phyloP scores from a whole-genome alignment of 2,113 vertebrate genomes.

The Hypomesus transpacificus region DNA sequence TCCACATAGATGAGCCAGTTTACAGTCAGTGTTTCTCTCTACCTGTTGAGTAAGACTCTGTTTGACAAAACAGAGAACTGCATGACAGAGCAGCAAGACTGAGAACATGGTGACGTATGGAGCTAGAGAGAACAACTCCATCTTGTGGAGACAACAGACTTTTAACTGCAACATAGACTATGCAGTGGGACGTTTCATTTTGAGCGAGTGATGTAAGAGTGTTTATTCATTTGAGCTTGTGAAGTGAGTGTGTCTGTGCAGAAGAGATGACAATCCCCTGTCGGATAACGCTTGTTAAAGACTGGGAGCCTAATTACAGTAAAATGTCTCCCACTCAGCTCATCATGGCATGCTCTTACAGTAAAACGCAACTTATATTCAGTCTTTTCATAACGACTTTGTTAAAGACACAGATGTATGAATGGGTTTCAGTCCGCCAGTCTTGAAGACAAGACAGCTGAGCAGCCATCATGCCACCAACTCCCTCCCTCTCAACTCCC shows the following conservation, averaged over 20 bases:
- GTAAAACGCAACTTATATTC: no score
- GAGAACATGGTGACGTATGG: slow-evolving; percentile 29
- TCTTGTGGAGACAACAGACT: slow-evolving; percentile 67
- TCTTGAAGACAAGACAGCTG: slow-evolving; percentile 24
- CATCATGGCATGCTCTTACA: no score
- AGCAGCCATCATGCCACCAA: slow-evolving; percentile 2
- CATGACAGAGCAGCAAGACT: slow-evolving; percentile 1
- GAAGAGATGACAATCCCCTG: no score
- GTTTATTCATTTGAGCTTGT: no score
- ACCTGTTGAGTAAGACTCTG: not conserved
- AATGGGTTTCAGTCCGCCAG: not conserved
- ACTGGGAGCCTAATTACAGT: no score
- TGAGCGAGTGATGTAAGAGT: no score
- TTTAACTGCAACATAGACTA: slow-evolving; percentile 6
- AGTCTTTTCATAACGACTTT: no score
- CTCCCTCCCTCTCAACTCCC: no score
- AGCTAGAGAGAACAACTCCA: slow-evolving; percentile 71
- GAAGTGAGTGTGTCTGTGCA: no score
- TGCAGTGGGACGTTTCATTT: not conserved
- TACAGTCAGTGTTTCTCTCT: not conserved
- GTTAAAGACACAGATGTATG: no score
- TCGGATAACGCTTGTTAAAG: no score
- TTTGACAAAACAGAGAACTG: not conserved
- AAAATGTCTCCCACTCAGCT: no score
- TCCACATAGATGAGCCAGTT: not conserved